Evolutionary conservation across 2,113 vertebrate genomes (phyloP), one percentile per base, ranked within the genome.

Genomic region (Chrysochloris asiatica): DNA sequence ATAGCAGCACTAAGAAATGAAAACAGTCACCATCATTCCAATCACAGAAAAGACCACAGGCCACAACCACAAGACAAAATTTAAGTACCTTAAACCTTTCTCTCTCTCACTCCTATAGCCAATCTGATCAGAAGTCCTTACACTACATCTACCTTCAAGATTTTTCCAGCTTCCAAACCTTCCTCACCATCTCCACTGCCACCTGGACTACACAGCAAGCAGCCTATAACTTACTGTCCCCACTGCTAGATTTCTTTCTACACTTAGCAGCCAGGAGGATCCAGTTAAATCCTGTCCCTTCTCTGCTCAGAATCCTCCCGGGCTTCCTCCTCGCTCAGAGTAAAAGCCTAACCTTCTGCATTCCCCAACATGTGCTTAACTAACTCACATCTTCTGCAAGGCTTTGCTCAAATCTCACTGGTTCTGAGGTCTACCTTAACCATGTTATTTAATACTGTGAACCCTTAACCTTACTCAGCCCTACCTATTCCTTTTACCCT

Each of bases 271-370:
- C 56, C 45, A 80, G 24, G 72, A 30, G 63, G 36, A 61, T 24
- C 26, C 8, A 26, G 59, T 61, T 61, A 43, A 43, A 93, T 61
- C 48, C 83, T 24, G 30, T 17, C 52, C 21, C 48, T 71, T n/a
- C 63, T 84, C 85, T 86, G 76, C n/a, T 91, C 30, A 84, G 41
- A 75, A 83, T 21, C 24, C 17, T 93, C 54, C 72, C 73, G 89
- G 8, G 10, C n/a, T 71, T 86, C 81, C 41, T 69, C 54, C 45
- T 94, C 65, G 48, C 6, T 77, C 48, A 65, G 26, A 87, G 21
- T 21, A 75, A 85, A 94, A 92, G 38, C 6, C 47, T 45, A 93
- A 93, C 65, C 85, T 41, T 77, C 61, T 43, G 13, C 63, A n/a
- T n/a, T n/a, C n/a, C n/a, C n/a, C n/a, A 5, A 13, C 47, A 14